phyloP scores from a whole-genome alignment of 2,888 invertebrate genomes.

The Tinea pellionella region DNA sequence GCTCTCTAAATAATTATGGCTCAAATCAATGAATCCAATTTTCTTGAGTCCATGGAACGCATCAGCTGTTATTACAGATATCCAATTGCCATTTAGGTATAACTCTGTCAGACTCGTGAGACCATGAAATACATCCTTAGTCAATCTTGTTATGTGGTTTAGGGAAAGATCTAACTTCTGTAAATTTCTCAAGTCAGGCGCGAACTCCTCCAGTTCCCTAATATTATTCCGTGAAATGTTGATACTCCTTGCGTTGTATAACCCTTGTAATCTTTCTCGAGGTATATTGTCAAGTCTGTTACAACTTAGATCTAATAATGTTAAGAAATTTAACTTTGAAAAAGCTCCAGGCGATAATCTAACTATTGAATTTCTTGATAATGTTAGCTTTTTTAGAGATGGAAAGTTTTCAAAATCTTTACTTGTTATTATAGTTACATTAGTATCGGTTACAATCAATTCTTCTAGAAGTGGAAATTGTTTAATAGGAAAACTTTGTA shows the following conservation, averaged over 20 bases:
- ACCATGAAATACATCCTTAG: slow-evolving; percentile 80
- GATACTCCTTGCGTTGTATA: slow-evolving; percentile 77
- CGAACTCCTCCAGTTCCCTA: slow-evolving; percentile 84
- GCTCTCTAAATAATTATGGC: slow-evolving; percentile 84
- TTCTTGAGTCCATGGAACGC: slow-evolving; percentile 82
- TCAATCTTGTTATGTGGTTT: slow-evolving; percentile 83
- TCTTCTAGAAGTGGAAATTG: slow-evolving; percentile 84
- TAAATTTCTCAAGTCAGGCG: slow-evolving; percentile 79
- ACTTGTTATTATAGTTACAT: slow-evolving; percentile 83
- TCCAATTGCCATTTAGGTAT: slow-evolving; percentile 84
- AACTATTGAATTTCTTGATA: slow-evolving; percentile 80
- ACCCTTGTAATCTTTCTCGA: slow-evolving; percentile 84
- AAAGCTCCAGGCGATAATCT: slow-evolving; percentile 89
- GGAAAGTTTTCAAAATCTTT: slow-evolving; percentile 89
- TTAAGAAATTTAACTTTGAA: slow-evolving; percentile 78
- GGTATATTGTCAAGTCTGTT: slow-evolving; percentile 87
- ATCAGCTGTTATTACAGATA: slow-evolving; percentile 81
- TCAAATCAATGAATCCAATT: slow-evolving; percentile 80
- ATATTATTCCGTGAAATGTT: slow-evolving; percentile 88
- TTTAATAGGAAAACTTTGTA: slow-evolving; percentile 76
- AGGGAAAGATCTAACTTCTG: slow-evolving; percentile 85
- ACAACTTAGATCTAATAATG: slow-evolving; percentile 82
- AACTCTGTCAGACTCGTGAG: slow-evolving; percentile 82
- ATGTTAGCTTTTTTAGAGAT: slow-evolving; percentile 77
- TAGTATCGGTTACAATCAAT: slow-evolving; percentile 82